Base-by-base conservation (phyloP, 1,140 invertebrate genomes). In the Drosophila pandora region DNA sequence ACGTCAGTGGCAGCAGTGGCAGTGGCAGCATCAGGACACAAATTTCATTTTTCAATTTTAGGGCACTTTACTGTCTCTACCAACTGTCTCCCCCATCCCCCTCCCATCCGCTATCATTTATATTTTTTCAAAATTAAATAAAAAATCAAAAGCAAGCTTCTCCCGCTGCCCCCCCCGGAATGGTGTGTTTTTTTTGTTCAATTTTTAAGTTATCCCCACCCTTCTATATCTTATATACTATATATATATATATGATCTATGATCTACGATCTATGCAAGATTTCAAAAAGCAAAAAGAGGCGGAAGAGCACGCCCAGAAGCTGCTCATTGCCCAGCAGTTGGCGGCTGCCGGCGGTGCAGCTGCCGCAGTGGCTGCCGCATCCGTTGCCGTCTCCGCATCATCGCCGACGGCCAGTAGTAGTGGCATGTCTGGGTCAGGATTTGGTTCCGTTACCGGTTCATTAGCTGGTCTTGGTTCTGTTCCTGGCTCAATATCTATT, bases 271-370 rank as follows among this genome's bases (percentile, higher is more conserved):
- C 7, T 10, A 9, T 3, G 21, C 21, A 70, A 84, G 90, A 90
- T 63, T 91, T 87, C 64, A 91, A 91, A 91, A 91, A 91, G 56
- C 90, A 91, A 91, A 91, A 91, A 85, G 90, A 91, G 74, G 90
- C 90, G 60, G 90, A 91, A 79, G 90, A 91, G 80, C 90, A 91
- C 76, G 90, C 90, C 61, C 90, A 91, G 83, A 91, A 91, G 76
- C 71, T 91, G 61, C 83, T 91, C 54, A 91, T 91, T 45, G 85
- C 90, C 61, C 90, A 91, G 67, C 90, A 91, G 73, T 69, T 91
- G 85, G 79, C 71, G 30, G 83, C 75, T 55, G 58, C 79, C 55
- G 83, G 83, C 17, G 75, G 74, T 49, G 78, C 72, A 25, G 49
- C 63, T 7, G 64, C 43, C n/a, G 65, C 43, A 17, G 54, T 57